phyloP scores from a whole-genome alignment of 2,113 vertebrate species.

The Argyrosomus japonicus region DNA sequence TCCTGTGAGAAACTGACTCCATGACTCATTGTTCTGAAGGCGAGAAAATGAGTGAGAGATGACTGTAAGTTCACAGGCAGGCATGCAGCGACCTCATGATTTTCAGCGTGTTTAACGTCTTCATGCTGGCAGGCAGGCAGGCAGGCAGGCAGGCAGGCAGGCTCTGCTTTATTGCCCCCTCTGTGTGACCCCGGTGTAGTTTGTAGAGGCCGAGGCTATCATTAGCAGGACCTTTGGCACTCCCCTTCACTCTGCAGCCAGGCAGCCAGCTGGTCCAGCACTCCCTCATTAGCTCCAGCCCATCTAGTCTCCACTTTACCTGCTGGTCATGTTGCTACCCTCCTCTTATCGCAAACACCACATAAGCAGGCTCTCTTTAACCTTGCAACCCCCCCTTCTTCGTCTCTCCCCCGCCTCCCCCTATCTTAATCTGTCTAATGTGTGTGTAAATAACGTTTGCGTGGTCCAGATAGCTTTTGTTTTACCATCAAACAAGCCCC shows the following conservation, averaged over 20 bases:
- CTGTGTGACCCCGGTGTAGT: conserved; percentile 49
- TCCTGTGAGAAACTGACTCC: conserved; percentile 27
- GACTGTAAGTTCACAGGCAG: background rate
- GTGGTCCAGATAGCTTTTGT: conserved; percentile 74
- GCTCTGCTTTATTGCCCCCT: conserved; percentile 14
- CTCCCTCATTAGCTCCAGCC: conserved; percentile 66
- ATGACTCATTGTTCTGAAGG: conserved; percentile 44
- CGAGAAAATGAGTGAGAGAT: conserved; percentile 9
- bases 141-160: background rate
- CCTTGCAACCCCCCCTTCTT: background rate
- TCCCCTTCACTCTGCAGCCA: conserved; percentile 46
- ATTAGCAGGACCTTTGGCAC: conserved; percentile 64
- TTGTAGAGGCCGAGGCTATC: conserved; percentile 41
- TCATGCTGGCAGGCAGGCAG: no score
- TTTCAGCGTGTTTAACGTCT: conserved; percentile 10
- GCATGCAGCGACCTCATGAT: background rate
- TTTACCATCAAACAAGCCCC: conserved; percentile 72
- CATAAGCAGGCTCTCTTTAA: conserved; percentile 43
- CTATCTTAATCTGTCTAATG: conserved; percentile 73
- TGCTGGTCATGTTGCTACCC: conserved; percentile 39
- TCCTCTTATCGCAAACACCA: conserved; percentile 61
- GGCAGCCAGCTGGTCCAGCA: conserved; percentile 55
- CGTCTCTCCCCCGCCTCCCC: background rate
- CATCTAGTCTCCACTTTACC: conserved; percentile 58
- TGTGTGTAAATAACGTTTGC: conserved; percentile 72